Evolutionary conservation across 2,113 vertebrate species (phyloP).

Genomic region (Nothoprocta perdicaria): DNA sequence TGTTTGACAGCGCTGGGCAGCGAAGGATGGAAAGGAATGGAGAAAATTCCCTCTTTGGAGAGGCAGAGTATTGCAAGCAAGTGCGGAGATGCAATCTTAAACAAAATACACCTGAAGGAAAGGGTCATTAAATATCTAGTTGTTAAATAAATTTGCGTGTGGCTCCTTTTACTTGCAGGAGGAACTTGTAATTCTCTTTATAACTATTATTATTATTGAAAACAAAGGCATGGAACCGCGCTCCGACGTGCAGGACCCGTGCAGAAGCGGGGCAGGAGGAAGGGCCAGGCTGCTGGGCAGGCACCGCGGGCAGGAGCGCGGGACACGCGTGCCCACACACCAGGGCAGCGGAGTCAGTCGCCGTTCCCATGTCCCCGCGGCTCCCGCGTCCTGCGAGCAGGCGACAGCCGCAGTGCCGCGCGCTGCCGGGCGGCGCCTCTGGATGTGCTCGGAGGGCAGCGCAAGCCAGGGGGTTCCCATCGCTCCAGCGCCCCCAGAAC

Average conservation of each 20-base stretch:
- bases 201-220: not conserved
- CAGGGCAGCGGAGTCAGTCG: not conserved
- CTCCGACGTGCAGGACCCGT: not conserved
- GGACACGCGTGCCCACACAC: not conserved
- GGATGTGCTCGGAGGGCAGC: accelerated
- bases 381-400: not conserved
- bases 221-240: not conserved
- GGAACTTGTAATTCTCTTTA: not conserved
- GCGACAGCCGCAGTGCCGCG: accelerated
- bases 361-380: accelerated
- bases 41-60: not conserved
- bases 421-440: not conserved
- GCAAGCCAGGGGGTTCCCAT: accelerated
- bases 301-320: too few species aligned
- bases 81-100: not conserved
- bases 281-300: too few species aligned
- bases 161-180: not conserved
- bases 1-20: not conserved
- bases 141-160: not conserved
- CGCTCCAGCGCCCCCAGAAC: not conserved
- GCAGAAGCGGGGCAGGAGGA: not conserved
- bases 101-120: not conserved
- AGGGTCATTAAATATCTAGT: not conserved
- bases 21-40: not conserved
- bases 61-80: not conserved